Percentiles rank a stretch among this genome's conserved stretches.
Conservation (phyloP, 2,797 vertebrate species). For the Capromys pilorides region DNA sequence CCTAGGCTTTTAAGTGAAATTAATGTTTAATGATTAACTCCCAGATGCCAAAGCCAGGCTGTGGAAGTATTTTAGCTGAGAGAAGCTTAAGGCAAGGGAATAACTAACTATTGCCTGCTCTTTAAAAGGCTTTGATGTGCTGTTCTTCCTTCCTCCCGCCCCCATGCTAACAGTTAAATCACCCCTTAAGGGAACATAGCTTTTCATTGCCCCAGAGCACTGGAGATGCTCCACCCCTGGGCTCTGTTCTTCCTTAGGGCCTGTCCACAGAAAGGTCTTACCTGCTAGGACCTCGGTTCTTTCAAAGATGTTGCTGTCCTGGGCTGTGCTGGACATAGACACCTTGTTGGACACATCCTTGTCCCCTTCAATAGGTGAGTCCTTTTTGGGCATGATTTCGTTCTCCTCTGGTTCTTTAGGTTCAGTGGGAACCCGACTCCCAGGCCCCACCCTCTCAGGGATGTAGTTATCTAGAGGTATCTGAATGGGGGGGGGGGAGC, state of each 20-base stretch:
- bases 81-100: background rate
- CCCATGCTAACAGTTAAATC: background rate
- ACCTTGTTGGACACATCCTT: constrained; percentile 89
- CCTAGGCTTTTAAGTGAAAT: constrained; percentile 20
- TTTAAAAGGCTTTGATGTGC: constrained; percentile 23
- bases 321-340: constrained; percentile 92
- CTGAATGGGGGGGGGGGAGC: constrained; percentile 62
- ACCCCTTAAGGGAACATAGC: background rate
- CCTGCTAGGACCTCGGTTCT: constrained; percentile 96
- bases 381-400: constrained; percentile 86
- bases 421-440: constrained; percentile 72
- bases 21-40: constrained; percentile 68
- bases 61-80: constrained; percentile 31
- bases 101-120: background rate
- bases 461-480: constrained; percentile 88
- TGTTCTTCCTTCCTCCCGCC: background rate
- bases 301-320: constrained; percentile 90
- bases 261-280: constrained; percentile 77
- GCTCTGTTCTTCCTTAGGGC: background rate
- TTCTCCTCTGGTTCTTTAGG: constrained; percentile 81
- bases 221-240: background rate
- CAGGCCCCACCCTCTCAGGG: constrained; percentile 84
- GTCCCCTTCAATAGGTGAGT: background rate
- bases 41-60: background rate
- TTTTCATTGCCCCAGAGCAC: background rate